Conservation (phyloP, 2,113 vertebrate genomes). For the Nicator chloris region DNA sequence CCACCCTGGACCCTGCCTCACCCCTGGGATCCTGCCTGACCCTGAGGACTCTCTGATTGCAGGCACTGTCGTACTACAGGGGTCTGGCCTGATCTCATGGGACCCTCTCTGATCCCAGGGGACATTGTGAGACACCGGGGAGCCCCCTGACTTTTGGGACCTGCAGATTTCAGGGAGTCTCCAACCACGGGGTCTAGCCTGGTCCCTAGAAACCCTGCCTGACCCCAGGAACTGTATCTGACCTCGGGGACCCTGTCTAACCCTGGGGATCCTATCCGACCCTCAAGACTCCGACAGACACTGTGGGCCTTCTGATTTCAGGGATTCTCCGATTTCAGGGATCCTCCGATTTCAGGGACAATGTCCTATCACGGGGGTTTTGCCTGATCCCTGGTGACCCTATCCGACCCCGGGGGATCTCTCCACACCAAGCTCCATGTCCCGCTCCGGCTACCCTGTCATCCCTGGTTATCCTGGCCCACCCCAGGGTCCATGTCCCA, state of each 20-base stretch:
- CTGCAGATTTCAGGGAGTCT: neutral
- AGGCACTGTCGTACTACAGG: neutral
- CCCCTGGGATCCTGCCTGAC: neutral
- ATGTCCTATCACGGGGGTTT: no score
- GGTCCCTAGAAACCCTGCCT: neutral
- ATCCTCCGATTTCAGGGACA: neutral
- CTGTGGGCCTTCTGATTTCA: neutral
- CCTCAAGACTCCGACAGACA: neutral
- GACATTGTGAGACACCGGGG: neutral
- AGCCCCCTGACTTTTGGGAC: neutral
- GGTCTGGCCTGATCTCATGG: neutral
- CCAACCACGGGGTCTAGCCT: neutral
- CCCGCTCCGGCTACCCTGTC: no score
- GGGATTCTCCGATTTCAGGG: neutral
- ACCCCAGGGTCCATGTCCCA: neutral
- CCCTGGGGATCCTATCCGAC: neutral
- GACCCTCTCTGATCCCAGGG: neutral
- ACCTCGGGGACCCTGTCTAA: neutral
- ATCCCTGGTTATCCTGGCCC: neutral
- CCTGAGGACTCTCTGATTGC: neutral
- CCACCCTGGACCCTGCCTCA: neutral
- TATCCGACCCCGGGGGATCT: neutral
- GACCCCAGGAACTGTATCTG: neutral
- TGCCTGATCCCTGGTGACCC: neutral
- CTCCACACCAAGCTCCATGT: neutral